Evolutionary conservation across 2,888 invertebrate species (phyloP).

Genomic region (Cephonodes hylas): DNA sequence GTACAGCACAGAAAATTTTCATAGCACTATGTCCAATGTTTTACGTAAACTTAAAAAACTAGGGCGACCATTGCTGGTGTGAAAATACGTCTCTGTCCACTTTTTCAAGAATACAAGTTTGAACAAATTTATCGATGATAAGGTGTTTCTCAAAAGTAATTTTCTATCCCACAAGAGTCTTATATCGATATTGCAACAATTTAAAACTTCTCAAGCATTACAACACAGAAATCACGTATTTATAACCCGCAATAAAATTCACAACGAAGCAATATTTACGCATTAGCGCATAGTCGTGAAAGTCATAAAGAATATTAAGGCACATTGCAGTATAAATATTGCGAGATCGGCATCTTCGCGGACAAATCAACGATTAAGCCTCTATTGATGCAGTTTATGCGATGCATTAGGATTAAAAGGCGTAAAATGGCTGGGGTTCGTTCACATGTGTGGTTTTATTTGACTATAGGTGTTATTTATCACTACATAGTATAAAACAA

Average conservation of each 20-base stretch:
- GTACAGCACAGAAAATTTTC: no score
- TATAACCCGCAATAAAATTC: slow-evolving; percentile 9
- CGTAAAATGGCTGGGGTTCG: slow-evolving; percentile 26
- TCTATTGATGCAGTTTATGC: slow-evolving; percentile 55
- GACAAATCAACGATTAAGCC: slow-evolving; percentile 58
- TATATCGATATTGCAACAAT: neutral
- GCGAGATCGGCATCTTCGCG: slow-evolving; percentile 29
- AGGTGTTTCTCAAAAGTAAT: neutral
- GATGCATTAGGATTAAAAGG: slow-evolving; percentile 46
- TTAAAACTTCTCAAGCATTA: neutral
- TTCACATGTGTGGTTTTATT: neutral
- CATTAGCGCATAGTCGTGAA: slow-evolving; percentile 12
- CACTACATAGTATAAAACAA: neutral
- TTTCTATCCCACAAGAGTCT: neutral
- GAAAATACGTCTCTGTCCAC: no score
- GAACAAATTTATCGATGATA: no score
- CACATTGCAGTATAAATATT: slow-evolving; percentile 36
- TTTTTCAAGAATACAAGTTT: no score
- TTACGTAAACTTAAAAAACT: no score
- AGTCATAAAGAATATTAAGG: slow-evolving; percentile 31
- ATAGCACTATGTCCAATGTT: no score
- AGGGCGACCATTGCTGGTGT: no score
- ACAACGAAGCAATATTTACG: slow-evolving; percentile 16
- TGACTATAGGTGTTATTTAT: neutral
- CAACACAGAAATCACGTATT: neutral